Evolutionary conservation across 1,140 invertebrate species (phyloP).

Genomic region (Carposina sasakii): DNA sequence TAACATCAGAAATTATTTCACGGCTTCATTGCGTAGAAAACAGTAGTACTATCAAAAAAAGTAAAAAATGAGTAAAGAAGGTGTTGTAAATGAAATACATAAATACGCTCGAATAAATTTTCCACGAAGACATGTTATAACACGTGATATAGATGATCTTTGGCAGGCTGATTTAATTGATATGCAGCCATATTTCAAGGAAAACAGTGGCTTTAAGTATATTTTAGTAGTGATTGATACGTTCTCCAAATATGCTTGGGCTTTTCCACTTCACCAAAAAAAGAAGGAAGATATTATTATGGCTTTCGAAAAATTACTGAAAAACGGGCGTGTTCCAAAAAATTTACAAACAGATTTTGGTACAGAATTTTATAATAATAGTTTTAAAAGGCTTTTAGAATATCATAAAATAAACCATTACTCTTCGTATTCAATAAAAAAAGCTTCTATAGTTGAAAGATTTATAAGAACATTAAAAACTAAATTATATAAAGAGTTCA

Average conservation of each 20-base stretch:
- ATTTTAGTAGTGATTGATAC: constrained; percentile 65
- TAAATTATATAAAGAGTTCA: constrained; percentile 63
- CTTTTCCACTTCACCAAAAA: constrained; percentile 65
- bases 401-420: no score
- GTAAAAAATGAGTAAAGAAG: no score
- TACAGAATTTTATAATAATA: constrained; percentile 58
- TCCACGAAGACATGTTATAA: constrained; percentile 36
- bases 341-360: constrained; percentile 65
- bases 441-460: constrained; percentile 64
- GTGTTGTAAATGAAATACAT: constrained; percentile 46
- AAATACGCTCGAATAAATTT: constrained; percentile 47
- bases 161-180: constrained; percentile 60
- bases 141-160: constrained; percentile 48
- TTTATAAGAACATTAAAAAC: constrained; percentile 66
- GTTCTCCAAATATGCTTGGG: constrained; percentile 66
- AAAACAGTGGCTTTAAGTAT: constrained; percentile 59
- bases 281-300: constrained; percentile 36
- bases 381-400: no score
- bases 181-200: constrained; percentile 36
- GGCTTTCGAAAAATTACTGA: constrained; percentile 25
- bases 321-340: constrained; percentile 33
- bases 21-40: no score
- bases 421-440: constrained; percentile 54
- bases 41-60: no score
- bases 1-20: no score